Base-by-base conservation (phyloP, 2,888 invertebrate genomes). In the Drosophila emarginata region DNA sequence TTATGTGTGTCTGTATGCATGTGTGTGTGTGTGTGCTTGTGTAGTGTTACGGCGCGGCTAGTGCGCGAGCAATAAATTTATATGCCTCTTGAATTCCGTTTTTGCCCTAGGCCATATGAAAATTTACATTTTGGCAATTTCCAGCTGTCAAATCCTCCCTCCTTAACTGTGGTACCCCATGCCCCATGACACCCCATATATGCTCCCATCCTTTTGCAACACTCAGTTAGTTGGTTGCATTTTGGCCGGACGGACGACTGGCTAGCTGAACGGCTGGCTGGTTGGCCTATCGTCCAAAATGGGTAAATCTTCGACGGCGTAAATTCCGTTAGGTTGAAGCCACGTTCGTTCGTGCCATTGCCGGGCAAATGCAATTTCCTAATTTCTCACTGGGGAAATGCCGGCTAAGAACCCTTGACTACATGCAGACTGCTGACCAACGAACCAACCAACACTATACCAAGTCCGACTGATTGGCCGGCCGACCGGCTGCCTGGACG, bases 101-200 rank as follows among this genome's bases (percentile, higher is more conserved):
- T 45, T 40, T 39, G 61, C 40, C 61, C 54, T 15, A 39, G 72
- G 74, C 79, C 45, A 80, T 78, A 79, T 78, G 80, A 82, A 88
- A 88, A 89, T 89, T 88, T 89, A 88, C 88, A 89, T 89, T 89
- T 89, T 88, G 87, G 79, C 89, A 89, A 89, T 89, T 89, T 89
- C 84, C 89, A 89, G 80, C 75, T 85, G 84, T 82, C 80, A 80
- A 74, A 72, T 67, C 45, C 28, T 59, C 15, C 51, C 36, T 9
- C 56, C 32, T 1, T 6, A 56, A 14, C 21, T 32, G 21, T 5
- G 2, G 28, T 28, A 28, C 28, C 28, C 28, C 28, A 28, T 28
- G 28, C 26, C 18, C 32, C 26, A 36, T 23, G 12, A 21, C 37
- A 12, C 21, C 36, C n/a, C 21, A 45, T 56, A 56, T 53, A 9